phyloP scores from a whole-genome alignment of 1,140 invertebrate species.

The Megalonaias nervosa region DNA sequence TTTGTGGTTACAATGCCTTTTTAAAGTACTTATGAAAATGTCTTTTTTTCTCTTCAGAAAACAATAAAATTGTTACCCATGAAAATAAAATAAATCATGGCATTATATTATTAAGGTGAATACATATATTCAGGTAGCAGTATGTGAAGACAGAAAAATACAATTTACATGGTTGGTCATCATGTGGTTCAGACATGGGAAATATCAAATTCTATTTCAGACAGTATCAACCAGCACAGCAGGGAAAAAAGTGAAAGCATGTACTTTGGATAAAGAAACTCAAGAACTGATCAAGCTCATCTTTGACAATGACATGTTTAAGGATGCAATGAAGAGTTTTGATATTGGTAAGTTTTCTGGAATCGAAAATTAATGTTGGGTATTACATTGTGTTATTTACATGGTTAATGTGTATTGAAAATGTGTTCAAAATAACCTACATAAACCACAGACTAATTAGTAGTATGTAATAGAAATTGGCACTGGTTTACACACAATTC shows the following conservation, averaged over 20 bases:
- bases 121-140: too few species aligned
- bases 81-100: too few species aligned
- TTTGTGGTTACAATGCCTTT: too few species aligned
- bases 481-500: neutral
- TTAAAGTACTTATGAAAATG: too few species aligned
- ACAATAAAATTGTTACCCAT: too few species aligned
- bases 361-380: neutral
- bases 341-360: conserved; percentile 62
- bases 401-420: neutral
- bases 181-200: too few species aligned
- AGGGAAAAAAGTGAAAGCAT: conserved; percentile 36
- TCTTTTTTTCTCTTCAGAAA: too few species aligned
- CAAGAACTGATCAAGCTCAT: conserved; percentile 70
- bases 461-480: neutral
- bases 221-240: neutral
- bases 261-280: conserved; percentile 64
- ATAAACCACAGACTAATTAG: neutral
- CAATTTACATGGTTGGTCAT: too few species aligned
- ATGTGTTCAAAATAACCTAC: neutral
- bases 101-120: too few species aligned
- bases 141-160: too few species aligned
- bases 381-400: neutral
- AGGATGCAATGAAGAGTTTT: conserved; percentile 69
- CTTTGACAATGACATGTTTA: conserved; percentile 73
- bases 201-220: too few species aligned